Evolutionary conservation across 2,888 invertebrate genomes (phyloP), one percentile per base, ranked within the genome.

Genomic region (Tetragonisca angustula): DNA sequence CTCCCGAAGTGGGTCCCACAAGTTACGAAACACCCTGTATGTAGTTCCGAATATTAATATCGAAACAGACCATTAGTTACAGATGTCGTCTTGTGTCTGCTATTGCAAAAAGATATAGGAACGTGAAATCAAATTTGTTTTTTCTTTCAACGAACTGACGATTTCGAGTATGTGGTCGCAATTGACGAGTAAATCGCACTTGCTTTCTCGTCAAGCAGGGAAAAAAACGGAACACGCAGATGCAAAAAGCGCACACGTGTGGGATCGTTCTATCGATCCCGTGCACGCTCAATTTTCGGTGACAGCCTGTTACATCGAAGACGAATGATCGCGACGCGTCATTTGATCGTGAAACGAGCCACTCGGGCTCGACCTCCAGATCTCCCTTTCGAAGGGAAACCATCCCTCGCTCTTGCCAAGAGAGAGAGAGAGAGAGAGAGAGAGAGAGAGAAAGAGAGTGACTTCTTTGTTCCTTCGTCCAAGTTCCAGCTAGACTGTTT

Each of bases 281-380:
- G 24, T 9, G n/a, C 43, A 2, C 24, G 36, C n/a, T 24, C 24
- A 17, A 71, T 76, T 59, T 61, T 24, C n/a, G 1, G 36, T 15
- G 61, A 27, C 70, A 71, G 59, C 11, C 76, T 62, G 21, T 52
- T 70, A 62, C 49, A 49, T 61, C 76, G 13, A 5, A 52, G 68
- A 76, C 68, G 27, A 27, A 72, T 49, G 72, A 76, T 50, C 76
- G 27, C n/a, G 61, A 50, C 70, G 64, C 56, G 24, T 52, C 70
- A 27, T 69, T 62, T 54, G n/a, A 54, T 62, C 68, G 17, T 24
- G 68, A 21, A 59, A 32, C 21, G 9, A 69, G n/a, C 32, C 49
- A 27, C 54, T 32, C 32, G 27, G 50, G 27, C 49, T 43, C 3
- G 13, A 27, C 27, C 65, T 19, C 24, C 50, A 71, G 50, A 43